Conservation (phyloP, 35 echinoderm and acorn worm species). For the Amphiura filiformis region DNA sequence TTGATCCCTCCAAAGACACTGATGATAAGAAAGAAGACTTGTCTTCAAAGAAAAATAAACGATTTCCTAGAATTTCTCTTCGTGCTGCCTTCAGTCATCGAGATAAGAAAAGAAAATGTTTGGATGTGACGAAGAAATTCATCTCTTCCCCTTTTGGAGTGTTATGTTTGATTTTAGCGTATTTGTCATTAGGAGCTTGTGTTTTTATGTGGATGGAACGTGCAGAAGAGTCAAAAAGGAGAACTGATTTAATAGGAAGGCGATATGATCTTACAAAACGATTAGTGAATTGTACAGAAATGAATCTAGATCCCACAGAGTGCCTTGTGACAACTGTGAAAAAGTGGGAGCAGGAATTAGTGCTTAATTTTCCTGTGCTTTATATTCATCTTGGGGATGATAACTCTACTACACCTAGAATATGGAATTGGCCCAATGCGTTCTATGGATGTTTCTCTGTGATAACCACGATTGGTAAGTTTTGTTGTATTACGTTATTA, state of each 20-base stretch:
- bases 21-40: neutral
- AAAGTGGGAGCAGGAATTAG: conserved; percentile 10
- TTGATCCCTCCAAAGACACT: neutral
- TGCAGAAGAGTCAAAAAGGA: neutral
- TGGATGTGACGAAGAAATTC: neutral
- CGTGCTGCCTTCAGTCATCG: neutral
- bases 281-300: neutral
- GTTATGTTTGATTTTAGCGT: conserved; percentile 21
- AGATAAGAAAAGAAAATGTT: neutral
- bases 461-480: conserved; percentile 55
- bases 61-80: neutral
- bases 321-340: neutral
- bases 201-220: conserved; percentile 43
- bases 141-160: conserved; percentile 38
- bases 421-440: conserved; percentile 36
- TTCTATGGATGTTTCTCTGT: conserved; percentile 48
- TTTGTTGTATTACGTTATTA: too few relatives aligned
- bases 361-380: neutral
- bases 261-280: neutral
- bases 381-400: conserved; percentile 3
- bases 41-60: neutral
- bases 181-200: conserved; percentile 27
- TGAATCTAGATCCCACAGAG: neutral
- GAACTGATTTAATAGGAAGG: neutral
- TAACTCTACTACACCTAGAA: neutral